phyloP scores from a whole-genome alignment of 2,888 invertebrate genomes.

The Drosophila falleni region DNA sequence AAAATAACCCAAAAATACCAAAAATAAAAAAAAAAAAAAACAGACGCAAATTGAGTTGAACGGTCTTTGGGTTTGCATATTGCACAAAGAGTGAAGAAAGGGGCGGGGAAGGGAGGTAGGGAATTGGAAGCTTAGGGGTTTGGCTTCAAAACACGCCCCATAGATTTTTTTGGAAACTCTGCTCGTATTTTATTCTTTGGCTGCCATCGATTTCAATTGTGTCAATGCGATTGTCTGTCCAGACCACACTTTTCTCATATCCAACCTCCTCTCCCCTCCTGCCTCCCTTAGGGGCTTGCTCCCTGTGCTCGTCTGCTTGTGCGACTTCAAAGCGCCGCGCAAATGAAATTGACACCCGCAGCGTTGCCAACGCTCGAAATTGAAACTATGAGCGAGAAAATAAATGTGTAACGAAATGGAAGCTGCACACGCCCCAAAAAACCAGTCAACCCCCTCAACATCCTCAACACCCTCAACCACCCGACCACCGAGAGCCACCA shows the following conservation, averaged over 20 bases:
- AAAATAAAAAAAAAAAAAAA: too few species aligned
- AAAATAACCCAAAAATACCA: constrained; percentile 7
- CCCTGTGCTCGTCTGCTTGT: constrained; percentile 19
- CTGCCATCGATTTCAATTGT: constrained; percentile 77
- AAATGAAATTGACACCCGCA: constrained; percentile 79
- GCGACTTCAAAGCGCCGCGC: constrained; percentile 72
- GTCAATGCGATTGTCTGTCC: constrained; percentile 50
- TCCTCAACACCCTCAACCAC: background rate
- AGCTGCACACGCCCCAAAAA: constrained; percentile 40
- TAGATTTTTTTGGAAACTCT: constrained; percentile 53
- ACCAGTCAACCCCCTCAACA: background rate
- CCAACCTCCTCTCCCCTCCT: background rate
- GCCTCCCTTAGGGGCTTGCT: background rate
- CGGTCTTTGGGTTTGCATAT: constrained; percentile 39
- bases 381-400: constrained; percentile 75
- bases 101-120: background rate
- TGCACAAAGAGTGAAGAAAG: background rate
- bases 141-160: constrained; percentile 45
- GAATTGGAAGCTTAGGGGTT: constrained; percentile 2
- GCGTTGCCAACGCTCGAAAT: constrained; percentile 62
- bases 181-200: constrained; percentile 39
- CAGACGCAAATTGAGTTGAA: constrained; percentile 74
- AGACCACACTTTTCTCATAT: background rate
- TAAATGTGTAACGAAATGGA: constrained; percentile 77
- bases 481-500: constrained; percentile 6